Evolutionary conservation across 2,888 invertebrate species (phyloP).

Genomic region (Drosophila vallismaia): DNA sequence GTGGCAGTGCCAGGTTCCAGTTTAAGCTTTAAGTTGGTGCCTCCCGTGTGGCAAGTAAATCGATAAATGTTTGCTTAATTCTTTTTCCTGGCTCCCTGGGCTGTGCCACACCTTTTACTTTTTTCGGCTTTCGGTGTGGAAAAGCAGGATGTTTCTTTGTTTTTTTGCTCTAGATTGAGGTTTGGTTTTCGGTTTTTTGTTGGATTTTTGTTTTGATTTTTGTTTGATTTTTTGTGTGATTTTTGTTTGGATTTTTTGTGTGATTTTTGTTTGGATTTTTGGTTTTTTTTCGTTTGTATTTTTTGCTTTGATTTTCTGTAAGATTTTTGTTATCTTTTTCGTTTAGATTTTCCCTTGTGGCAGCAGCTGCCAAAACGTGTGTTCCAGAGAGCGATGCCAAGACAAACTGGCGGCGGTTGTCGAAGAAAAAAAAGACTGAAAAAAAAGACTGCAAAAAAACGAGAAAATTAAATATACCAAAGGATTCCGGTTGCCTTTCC

Average conservation of each 20-base stretch:
- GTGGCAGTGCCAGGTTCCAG: background rate
- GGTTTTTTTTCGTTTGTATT: too few relatives aligned
- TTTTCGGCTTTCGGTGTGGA: background rate
- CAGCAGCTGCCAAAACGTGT: slow-evolving; percentile 53
- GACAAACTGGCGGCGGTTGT: slow-evolving; percentile 61
- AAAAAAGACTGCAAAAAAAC: slow-evolving; percentile 4
- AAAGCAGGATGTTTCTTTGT: slow-evolving; percentile 30
- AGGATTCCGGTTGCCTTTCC: too few relatives aligned
- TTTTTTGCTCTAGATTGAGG: slow-evolving; percentile 46
- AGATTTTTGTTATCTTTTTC: too few relatives aligned
- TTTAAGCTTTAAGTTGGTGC: slow-evolving; percentile 48
- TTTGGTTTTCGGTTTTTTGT: too few relatives aligned
- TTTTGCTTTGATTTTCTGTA: too few relatives aligned
- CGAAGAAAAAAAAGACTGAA: slow-evolving; percentile 25
- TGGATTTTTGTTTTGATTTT: too few relatives aligned
- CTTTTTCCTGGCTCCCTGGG: slow-evolving; percentile 27
- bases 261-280: too few relatives aligned
- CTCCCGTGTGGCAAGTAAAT: slow-evolving; percentile 40
- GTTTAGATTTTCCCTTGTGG: slow-evolving; percentile 29
- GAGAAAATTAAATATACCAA: slow-evolving; percentile 23
- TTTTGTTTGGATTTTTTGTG: too few relatives aligned
- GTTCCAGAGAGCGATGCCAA: slow-evolving; percentile 55
- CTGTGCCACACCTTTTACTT: slow-evolving; percentile 24
- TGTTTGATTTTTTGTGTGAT: too few relatives aligned
- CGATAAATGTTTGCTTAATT: slow-evolving; percentile 44